phyloP scores from a whole-genome alignment of 2,797 vertebrate genomes.

The Varecia variegata region DNA sequence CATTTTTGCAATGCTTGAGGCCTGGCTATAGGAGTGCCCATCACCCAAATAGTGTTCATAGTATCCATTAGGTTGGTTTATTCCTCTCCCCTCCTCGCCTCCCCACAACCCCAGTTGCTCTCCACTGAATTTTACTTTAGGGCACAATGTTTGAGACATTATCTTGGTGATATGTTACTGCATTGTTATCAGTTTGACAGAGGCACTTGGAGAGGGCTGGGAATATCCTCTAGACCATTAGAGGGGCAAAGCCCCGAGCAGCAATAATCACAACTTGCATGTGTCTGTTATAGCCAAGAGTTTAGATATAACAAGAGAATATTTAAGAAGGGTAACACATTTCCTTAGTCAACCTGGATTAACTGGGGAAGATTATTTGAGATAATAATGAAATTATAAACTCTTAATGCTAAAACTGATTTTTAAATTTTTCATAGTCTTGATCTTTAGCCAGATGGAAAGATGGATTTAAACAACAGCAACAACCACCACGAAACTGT shows the following conservation, averaged over 20 bases:
- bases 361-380: not conserved
- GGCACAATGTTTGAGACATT: not conserved
- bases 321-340: not conserved
- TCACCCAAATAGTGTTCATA: no score
- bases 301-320: not conserved
- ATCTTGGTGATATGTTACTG: not conserved
- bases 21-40: no score
- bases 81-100: no score
- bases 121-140: not conserved
- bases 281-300: fast-evolving
- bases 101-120: no score
- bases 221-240: fast-evolving
- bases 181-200: not conserved
- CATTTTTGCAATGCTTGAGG: no score
- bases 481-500: not conserved
- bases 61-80: no score
- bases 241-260: fast-evolving
- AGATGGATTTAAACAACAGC: not conserved
- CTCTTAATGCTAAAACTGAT: conserved; percentile 39
- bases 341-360: not conserved
- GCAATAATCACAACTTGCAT: not conserved
- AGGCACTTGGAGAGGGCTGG: no score
- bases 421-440: conserved; percentile 54
- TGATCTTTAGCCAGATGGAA: conserved; percentile 63
- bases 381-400: not conserved